Evolutionary conservation across 2,888 invertebrate genomes (phyloP).

Genomic region (Eulithis prunata): DNA sequence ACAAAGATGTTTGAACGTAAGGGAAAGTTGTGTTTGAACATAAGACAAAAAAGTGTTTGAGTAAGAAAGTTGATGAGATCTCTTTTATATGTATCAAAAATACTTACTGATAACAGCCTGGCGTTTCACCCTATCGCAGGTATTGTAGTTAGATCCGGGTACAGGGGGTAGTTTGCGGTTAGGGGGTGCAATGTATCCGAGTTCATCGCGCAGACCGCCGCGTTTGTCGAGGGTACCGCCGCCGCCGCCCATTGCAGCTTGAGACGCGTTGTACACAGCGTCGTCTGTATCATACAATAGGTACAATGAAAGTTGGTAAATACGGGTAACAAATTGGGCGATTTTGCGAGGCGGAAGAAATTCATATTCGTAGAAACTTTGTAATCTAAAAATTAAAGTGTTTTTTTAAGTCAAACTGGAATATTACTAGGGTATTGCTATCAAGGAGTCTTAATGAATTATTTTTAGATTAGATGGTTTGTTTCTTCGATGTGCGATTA

Average conservation of each 20-base stretch:
- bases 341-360: no score
- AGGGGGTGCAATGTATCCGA: conserved; percentile 96
- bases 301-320: background rate
- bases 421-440: no score
- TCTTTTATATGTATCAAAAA: conserved; percentile 4
- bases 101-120: conserved; percentile 96
- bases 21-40: background rate
- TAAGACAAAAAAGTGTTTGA: background rate
- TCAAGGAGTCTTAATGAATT: no score
- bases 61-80: background rate
- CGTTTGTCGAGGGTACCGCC: conserved; percentile 92
- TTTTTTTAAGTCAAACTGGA: no score
- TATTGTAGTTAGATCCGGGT: conserved; percentile 96
- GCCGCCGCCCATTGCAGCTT: conserved; percentile 85
- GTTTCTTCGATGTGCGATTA: no score
- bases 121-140: conserved; percentile 96
- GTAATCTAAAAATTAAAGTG: no score
- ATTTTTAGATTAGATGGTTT: no score
- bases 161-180: conserved; percentile 96
- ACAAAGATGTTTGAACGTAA: conserved; percentile 2
- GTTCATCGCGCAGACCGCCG: conserved; percentile 91
- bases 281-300: conserved; percentile 88
- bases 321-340: no score
- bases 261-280: conserved; percentile 95
- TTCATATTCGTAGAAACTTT: no score